Evolutionary conservation across 2,888 invertebrate species (phyloP).

Genomic region (Monochamus alternatus): DNA sequence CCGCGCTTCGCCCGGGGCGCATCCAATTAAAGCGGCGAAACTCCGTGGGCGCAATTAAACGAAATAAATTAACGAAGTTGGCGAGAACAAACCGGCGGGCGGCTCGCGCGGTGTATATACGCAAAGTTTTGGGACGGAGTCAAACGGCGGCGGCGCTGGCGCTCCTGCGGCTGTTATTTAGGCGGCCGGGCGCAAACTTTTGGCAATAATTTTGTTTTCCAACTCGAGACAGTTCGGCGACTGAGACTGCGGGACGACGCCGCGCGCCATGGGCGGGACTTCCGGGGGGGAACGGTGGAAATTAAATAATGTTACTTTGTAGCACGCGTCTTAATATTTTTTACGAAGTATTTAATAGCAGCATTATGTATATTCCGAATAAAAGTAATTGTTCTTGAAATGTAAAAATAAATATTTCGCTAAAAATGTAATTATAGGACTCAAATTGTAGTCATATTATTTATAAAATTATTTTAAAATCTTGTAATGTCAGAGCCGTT

Average conservation of each 20-base stretch:
- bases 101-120: constrained; percentile 3
- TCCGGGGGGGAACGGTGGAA: neutral
- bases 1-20: neutral
- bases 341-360: too few species aligned
- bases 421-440: too few species aligned
- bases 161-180: constrained; percentile 32
- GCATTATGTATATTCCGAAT: too few species aligned
- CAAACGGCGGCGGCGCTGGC: constrained; percentile 28
- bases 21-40: constrained; percentile 15
- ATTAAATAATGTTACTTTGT: neutral
- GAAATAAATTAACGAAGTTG: constrained; percentile 31
- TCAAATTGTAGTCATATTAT: too few species aligned
- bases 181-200: constrained; percentile 27
- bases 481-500: too few species aligned
- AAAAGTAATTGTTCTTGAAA: too few species aligned
- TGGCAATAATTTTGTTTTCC: constrained; percentile 41
- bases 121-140: constrained; percentile 21
- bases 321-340: too few species aligned
- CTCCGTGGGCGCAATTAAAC: constrained; percentile 11
- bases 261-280: constrained; percentile 28
- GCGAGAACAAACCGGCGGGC: constrained; percentile 13
- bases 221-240: constrained; percentile 39
- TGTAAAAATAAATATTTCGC: too few species aligned
- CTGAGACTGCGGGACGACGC: constrained; percentile 34
- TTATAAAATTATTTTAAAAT: too few species aligned